Evolutionary conservation across 2,888 invertebrate species (phyloP).

Genomic region (Strigamia maritima): DNA sequence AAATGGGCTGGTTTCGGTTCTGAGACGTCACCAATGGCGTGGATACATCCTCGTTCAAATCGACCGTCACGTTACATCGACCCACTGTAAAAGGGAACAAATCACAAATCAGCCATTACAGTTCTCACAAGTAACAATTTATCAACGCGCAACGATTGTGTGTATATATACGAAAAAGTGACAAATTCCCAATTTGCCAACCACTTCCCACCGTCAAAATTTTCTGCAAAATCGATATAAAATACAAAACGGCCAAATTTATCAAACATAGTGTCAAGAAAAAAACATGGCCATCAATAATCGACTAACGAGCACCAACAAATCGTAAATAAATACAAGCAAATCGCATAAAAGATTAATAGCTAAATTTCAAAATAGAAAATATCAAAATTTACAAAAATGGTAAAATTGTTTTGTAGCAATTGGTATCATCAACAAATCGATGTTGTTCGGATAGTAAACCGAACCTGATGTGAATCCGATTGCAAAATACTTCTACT

Average conservation of each 20-base stretch:
- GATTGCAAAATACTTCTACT: neutral
- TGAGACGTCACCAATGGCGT: constrained; percentile 79
- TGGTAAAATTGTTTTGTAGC: too few relatives aligned
- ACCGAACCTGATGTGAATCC: neutral
- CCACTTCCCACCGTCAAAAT: neutral
- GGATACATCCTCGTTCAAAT: constrained; percentile 86
- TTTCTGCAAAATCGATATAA: neutral
- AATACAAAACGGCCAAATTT: neutral
- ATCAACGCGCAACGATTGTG: neutral
- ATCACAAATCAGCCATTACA: constrained; percentile 28
- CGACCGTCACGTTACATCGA: constrained; percentile 90
- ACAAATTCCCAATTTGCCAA: constrained; percentile 27
- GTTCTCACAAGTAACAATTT: neutral
- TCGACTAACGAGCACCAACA: constrained; percentile 13
- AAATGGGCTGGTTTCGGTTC: constrained; percentile 78
- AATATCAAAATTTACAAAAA: too few relatives aligned
- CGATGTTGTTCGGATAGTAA: neutral
- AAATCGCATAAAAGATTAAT: too few relatives aligned
- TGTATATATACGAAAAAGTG: neutral
- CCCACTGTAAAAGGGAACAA: constrained; percentile 53
- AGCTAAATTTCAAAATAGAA: too few relatives aligned
- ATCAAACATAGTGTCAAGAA: neutral
- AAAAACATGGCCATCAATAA: constrained; percentile 23
- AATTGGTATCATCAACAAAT: constrained; percentile 1
- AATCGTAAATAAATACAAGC: neutral